Evolutionary conservation across 1,140 invertebrate species (phyloP), one percentile per base, ranked within the genome.

Genomic region (Cherax quadricarinatus): DNA sequence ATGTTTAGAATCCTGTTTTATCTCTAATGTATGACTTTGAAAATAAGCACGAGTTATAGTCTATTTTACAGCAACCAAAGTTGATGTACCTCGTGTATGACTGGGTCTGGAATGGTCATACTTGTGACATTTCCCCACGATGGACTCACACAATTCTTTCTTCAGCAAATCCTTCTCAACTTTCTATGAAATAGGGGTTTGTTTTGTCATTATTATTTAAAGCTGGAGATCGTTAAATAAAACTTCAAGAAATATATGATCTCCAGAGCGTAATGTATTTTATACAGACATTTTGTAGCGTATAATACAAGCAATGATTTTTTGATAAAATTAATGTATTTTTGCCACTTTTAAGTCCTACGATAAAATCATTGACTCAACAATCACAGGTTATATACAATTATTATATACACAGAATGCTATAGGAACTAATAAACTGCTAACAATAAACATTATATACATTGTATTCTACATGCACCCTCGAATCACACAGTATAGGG

Each of bases 121-220:
- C 21, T 12, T 57, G 53, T 57, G 14, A 57, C 53, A 57, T 57
- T 5, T 14, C 9, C 53, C 30, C 30, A 41, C 2, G 30, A 41
- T 41, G 30, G 30, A 41, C 30, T 41, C 84, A 48, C 16, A 21
- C 51, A 70, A 66, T 70, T n/a, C 24, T 18, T 83, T 53, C 62
- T 83, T 70, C 66, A 57, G 9, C 62, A 82, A 48, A 73, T 48
- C 49, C 62, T 57, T 70, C 41, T 6, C 1, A 12, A 21, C n/a
- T 57, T 85, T 30, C 62, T 6, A 16, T 10, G 10, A 2, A 73
- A 24, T 53, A 49, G 66, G 51, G 66, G 80, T 24, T 83, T 89
- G 88, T 89, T 62, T 89, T 89, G 88, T 83, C 88, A 89, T 89
- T 89, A 89, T 83, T 89, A 83, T 89, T 89, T 70, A 21, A 73